Percentiles rank a stretch among this genome's conserved stretches.
Evolutionary conservation across 2,797 vertebrate species (phyloP).

Genomic region (Lophotriccus pileatus): DNA sequence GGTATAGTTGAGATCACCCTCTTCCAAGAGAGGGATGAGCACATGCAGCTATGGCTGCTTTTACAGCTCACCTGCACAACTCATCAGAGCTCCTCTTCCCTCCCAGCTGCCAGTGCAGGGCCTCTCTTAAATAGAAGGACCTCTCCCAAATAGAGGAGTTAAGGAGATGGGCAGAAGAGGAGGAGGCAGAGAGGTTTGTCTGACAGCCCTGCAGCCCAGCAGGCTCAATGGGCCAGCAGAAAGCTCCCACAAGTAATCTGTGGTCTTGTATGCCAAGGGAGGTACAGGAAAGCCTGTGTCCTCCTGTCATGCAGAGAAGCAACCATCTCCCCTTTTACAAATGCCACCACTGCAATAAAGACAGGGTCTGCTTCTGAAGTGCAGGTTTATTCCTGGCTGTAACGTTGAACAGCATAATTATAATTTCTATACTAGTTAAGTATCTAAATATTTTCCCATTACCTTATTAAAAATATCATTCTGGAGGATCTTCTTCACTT

Average conservation of each 20-base stretch:
- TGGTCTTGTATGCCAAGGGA: not conserved
- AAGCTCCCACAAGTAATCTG: not conserved
- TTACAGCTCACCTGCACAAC: not conserved
- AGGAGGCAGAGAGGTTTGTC: not conserved
- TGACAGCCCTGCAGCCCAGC: not conserved
- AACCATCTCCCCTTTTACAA: not conserved
- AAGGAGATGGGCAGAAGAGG: not conserved
- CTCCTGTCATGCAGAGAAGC: not conserved
- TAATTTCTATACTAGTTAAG: not conserved
- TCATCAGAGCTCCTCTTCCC: not conserved
- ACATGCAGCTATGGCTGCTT: not conserved
- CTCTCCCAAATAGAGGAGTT: not conserved
- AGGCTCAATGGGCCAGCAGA: not conserved
- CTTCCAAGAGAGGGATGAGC: not conserved
- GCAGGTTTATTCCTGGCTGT: not conserved
- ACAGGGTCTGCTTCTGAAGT: not conserved
- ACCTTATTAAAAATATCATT: not conserved
- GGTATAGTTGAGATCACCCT: not conserved
- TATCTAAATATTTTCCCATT: not conserved
- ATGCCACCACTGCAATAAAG: not conserved
- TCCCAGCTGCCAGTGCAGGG: not conserved
- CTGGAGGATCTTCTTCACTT: not conserved
- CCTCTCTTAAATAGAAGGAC: not conserved
- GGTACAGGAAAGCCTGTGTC: not conserved
- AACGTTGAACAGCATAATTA: not conserved